Evolutionary conservation across 2,113 vertebrate species (phyloP).

Genomic region (Piprites chloris): DNA sequence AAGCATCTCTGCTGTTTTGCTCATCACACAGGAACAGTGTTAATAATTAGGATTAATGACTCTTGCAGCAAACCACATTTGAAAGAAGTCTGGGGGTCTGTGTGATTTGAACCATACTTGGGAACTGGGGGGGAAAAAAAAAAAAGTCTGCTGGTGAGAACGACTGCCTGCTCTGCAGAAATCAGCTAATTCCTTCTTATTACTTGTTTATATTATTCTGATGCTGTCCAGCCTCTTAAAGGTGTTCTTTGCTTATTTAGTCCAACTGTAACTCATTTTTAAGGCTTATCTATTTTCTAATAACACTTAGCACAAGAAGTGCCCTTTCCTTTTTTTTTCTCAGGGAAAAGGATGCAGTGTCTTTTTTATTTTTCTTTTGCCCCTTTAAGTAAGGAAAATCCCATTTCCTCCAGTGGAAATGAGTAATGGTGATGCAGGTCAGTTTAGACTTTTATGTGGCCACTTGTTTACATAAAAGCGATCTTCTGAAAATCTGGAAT

Average conservation of each 20-base stretch:
- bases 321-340: not conserved
- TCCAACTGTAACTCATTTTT: not conserved
- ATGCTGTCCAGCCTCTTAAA: not conserved
- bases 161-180: not conserved
- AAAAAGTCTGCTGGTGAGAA: not conserved
- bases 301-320: not conserved
- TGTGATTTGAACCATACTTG: not conserved
- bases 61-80: not conserved
- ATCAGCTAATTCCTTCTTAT: not conserved
- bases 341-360: not conserved
- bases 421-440: constrained; percentile 29
- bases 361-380: not conserved
- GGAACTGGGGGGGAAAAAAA: not conserved
- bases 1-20: not conserved
- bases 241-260: not conserved
- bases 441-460: not conserved
- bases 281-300: not conserved
- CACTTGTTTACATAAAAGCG: not conserved
- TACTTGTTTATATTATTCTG: not conserved
- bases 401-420: constrained; percentile 8
- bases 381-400: not conserved
- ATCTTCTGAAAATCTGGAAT: not conserved
- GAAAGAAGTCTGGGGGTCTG: not conserved
- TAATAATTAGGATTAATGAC: not conserved
- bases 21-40: not conserved